phyloP scores from a whole-genome alignment of 2,797 vertebrate genomes.

The Hylomyscus alleni region DNA sequence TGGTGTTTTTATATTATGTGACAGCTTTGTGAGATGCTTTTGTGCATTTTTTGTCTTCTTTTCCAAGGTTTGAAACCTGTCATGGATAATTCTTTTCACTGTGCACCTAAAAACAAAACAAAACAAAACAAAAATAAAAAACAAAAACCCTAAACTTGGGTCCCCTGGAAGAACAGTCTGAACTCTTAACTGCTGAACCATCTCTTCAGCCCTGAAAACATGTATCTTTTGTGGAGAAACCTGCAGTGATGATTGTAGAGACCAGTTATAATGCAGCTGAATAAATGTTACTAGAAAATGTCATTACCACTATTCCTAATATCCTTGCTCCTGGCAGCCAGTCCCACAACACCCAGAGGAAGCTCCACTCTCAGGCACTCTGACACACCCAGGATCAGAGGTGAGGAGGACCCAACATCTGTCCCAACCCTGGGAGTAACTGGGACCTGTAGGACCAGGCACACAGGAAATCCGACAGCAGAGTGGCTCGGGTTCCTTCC shows the following conservation, averaged over 20 bases:
- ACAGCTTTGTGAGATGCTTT: conserved; percentile 86
- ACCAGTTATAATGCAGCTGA: not conserved
- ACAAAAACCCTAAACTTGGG: not conserved
- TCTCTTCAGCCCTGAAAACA: not conserved
- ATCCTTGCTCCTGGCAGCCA: not conserved
- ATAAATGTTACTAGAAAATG: not conserved
- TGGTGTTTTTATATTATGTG: conserved; percentile 86
- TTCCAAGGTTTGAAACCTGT: conserved; percentile 81
- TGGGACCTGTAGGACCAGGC: too few species aligned
- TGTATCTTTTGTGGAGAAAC: not conserved
- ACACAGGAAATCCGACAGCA: too few species aligned
- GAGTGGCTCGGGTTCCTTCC: too few species aligned
- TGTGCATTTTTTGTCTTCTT: conserved; percentile 83
- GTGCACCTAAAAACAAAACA: conserved; percentile 81
- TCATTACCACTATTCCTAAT: not conserved
- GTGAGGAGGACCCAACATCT: too few species aligned
- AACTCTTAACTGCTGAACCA: not conserved
- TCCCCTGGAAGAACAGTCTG: not conserved
- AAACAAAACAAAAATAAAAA: too few species aligned
- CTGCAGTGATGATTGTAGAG: not conserved
- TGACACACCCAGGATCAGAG: too few species aligned
- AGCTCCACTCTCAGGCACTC: too few species aligned
- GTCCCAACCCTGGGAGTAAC: too few species aligned
- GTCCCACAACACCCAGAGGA: too few species aligned
- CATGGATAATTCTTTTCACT: conserved; percentile 90